Evolutionary conservation across 2,797 vertebrate species (phyloP), one percentile per base, ranked within the genome.

Genomic region (Paedocypris micromegethes): DNA sequence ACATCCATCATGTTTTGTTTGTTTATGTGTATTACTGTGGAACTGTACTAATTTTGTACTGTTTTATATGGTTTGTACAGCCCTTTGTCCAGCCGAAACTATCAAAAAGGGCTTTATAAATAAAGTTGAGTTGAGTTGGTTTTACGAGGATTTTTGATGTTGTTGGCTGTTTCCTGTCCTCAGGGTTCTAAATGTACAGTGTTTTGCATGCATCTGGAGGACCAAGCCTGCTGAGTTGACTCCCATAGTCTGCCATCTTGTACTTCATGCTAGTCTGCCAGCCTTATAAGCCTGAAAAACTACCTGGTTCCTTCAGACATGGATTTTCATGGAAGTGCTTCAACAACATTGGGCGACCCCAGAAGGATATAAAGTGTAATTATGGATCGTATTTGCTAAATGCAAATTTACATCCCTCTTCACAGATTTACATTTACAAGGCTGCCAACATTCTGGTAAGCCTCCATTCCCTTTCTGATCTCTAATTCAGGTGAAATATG

Each of bases 211-310:
- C n/a, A 3, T 74, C 61, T 9, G 61, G 66, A 65, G 48, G 7
- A 58, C 59, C 48, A 63, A 67, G 64, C 42, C 55, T 46, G 49
- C 58, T 43, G 8, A 68, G 58, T 44, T 48, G 46, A 5, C 57
- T 72, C 9, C 40, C 2, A 39, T 44, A 66, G 38, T 59, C 63
- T 3, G 43, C 73, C 54, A 67, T 71, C 48, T 75, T 72, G 62
- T 72, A 72, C 44, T 75, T 71, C n/a, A 72, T 51, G 59, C 64
- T 72, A 42, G 23, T 9, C n/a, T 71, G 64, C 69, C 73, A 75
- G n/a, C 40, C 73, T 66, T 61, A 50, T 42, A 8, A 53, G 8
- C 66, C 42, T 38, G 68, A 66, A 38, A 58, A 71, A 9, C 37
- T 39, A 5, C 58, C 53, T 4, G 9, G 68, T 39, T 75, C 58